Percentiles rank a stretch among this genome's conserved stretches.
Evolutionary conservation across 2,888 invertebrate species (phyloP).

Genomic region (Melieria crassipennis): DNA sequence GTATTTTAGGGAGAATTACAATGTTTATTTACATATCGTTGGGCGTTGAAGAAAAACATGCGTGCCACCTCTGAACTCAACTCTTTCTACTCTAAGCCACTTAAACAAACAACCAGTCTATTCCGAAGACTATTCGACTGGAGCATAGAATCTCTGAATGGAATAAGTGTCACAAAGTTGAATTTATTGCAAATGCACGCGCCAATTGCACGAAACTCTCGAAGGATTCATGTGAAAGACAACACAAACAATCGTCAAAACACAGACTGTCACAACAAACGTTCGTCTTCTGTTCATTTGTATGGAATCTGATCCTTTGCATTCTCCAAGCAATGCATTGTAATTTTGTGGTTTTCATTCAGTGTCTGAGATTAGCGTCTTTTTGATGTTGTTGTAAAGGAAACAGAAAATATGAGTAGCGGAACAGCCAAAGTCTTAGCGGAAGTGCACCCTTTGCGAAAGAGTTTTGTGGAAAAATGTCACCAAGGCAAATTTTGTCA

Average conservation of each 20-base stretch:
- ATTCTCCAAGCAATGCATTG: not conserved
- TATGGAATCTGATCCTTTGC: too few species aligned
- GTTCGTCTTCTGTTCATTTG: conserved; percentile 12
- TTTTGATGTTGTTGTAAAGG: too few species aligned
- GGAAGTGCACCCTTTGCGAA: too few species aligned
- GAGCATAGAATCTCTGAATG: conserved; percentile 14
- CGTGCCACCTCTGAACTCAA: conserved; percentile 35
- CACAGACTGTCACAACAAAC: not conserved
- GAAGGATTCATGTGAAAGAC: conserved; percentile 23
- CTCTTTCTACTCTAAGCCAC: conserved; percentile 41
- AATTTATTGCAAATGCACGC: conserved; percentile 43
- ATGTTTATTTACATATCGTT: conserved; percentile 26
- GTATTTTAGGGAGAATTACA: too few species aligned
- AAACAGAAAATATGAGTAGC: too few species aligned
- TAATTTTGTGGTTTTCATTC: conserved; percentile 23
- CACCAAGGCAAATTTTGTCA: too few species aligned
- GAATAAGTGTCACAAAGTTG: conserved; percentile 38
- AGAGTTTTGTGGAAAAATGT: too few species aligned
- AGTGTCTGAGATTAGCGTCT: too few species aligned
- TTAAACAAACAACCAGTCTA: conserved; percentile 17
- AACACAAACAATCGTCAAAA: conserved; percentile 22
- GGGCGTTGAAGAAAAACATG: conserved; percentile 25
- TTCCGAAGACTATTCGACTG: not conserved
- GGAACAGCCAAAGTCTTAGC: too few species aligned
- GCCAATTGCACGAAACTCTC: conserved; percentile 30